Percentiles rank a stretch among this genome's conserved stretches.
phyloP scores from a whole-genome alignment of 2,113 vertebrate species.

The Larimichthys crocea region DNA sequence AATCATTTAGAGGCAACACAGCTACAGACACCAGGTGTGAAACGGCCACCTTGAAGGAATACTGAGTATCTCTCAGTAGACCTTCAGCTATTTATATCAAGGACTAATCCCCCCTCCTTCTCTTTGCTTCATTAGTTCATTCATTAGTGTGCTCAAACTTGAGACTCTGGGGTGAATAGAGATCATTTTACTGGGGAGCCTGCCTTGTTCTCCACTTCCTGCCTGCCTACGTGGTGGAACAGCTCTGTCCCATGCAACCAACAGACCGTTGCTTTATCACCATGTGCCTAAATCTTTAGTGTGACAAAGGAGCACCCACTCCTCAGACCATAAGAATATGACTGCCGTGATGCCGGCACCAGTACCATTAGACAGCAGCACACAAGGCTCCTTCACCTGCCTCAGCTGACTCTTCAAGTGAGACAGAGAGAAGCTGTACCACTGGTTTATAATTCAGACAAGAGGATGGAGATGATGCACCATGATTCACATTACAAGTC shows the following conservation, averaged over 20 bases:
- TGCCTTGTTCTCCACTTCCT: slow-evolving; percentile 42
- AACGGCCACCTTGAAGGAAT: slow-evolving; percentile 52
- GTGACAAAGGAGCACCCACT: slow-evolving; percentile 62
- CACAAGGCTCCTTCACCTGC: slow-evolving; percentile 31
- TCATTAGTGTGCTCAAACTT: slow-evolving; percentile 59
- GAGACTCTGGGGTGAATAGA: slow-evolving; percentile 49
- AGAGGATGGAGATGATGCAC: slow-evolving; percentile 30
- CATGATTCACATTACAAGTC: slow-evolving; percentile 40
- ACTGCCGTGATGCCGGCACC: slow-evolving; percentile 4
- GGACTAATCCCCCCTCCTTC: slow-evolving; percentile 26
- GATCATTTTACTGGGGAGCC: slow-evolving; percentile 56
- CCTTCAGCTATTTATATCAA: slow-evolving; percentile 60
- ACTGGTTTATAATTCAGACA: slow-evolving; percentile 36
- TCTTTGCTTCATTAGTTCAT: slow-evolving; percentile 54
- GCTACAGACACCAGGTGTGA: slow-evolving; percentile 53
- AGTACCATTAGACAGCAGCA: slow-evolving; percentile 14
- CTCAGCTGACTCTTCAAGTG: slow-evolving; percentile 12
- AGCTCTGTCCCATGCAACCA: slow-evolving; percentile 38
- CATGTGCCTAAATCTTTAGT: slow-evolving; percentile 26
- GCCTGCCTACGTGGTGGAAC: slow-evolving; percentile 12
- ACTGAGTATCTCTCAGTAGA: slow-evolving; percentile 45
- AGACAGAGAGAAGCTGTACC: slow-evolving; percentile 26
- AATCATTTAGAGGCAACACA: slow-evolving; percentile 39
- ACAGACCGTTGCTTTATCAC: slow-evolving; percentile 49
- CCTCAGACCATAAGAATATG: slow-evolving; percentile 48